Percentiles rank a stretch among this genome's conserved stretches.
These are phyloP conservation scores for Drosophila monieri DNA, from an alignment of 2,888 invertebrate species.

Conservation along the genomic window DNA sequence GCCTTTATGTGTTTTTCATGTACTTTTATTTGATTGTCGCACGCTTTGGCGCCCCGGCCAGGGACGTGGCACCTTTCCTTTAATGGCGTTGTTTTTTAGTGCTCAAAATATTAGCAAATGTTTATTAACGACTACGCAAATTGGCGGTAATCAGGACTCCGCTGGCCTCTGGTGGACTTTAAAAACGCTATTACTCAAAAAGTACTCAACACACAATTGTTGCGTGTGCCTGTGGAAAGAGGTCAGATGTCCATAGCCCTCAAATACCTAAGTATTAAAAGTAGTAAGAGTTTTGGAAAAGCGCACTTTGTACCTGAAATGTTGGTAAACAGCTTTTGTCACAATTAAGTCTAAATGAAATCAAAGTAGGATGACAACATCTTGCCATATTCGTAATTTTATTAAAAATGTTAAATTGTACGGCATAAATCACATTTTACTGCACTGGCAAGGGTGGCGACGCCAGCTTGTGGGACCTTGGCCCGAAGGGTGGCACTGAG, in stretches of 20 bases:
- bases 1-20: constrained; percentile 78
- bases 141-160: constrained; percentile 63
- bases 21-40: constrained; percentile 79
- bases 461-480: constrained; percentile 63
- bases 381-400: constrained; percentile 64
- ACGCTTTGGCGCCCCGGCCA: constrained; percentile 64
- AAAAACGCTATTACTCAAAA: constrained; percentile 64
- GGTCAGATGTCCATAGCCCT: background rate
- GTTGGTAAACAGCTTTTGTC: constrained; percentile 26
- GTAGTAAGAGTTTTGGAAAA: background rate
- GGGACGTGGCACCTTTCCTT: constrained; percentile 32
- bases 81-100: constrained; percentile 71
- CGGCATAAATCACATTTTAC: constrained; percentile 71
- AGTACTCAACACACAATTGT: constrained; percentile 70
- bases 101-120: constrained; percentile 78
- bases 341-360: constrained; percentile 52
- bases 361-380: constrained; percentile 57
- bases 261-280: no score
- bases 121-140: constrained; percentile 78
- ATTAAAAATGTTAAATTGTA: constrained; percentile 75
- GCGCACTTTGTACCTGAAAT: background rate
- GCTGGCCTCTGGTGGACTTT: constrained; percentile 20
- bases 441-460: constrained; percentile 19
- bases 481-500: constrained; percentile 49
- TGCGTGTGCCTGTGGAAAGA: constrained; percentile 19